Percentiles rank a stretch among this genome's conserved stretches.
phyloP scores from a whole-genome alignment of 2,888 invertebrate genomes.

The Cosmia pyralina region DNA sequence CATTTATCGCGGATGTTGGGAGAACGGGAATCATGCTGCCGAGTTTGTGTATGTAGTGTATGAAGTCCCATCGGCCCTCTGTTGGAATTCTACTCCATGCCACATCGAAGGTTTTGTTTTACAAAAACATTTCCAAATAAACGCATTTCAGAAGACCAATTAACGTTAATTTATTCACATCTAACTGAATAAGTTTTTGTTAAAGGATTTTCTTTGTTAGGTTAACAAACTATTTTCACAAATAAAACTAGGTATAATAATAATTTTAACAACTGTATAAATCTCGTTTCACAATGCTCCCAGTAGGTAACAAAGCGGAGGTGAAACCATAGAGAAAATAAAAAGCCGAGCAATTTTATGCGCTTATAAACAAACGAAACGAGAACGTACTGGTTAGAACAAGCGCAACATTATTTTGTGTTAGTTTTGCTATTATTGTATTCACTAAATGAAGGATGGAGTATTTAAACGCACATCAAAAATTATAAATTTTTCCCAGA shows the following conservation, averaged over 20 bases:
- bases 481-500: too few species aligned
- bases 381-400: constrained; percentile 6
- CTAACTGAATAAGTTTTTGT: background rate
- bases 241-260: constrained; percentile 21
- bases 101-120: background rate
- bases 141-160: background rate
- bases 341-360: constrained; percentile 28
- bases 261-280: constrained; percentile 12
- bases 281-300: constrained; percentile 20
- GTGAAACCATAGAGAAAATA: constrained; percentile 30
- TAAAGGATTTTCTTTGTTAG: background rate
- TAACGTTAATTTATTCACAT: background rate
- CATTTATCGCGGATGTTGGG: background rate
- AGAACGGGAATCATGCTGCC: background rate
- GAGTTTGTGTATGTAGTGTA: background rate
- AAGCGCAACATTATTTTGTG: constrained; percentile 16
- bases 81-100: background rate
- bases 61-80: background rate
- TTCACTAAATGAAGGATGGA: background rate
- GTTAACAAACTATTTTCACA: constrained; percentile 10
- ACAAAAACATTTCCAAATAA: background rate
- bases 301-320: constrained; percentile 27
- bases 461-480: too few species aligned
- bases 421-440: constrained; percentile 6
- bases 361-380: constrained; percentile 33